Evolutionary conservation across 2,113 vertebrate genomes (phyloP).

Genomic region (Machaerirhynchus nigripectus): DNA sequence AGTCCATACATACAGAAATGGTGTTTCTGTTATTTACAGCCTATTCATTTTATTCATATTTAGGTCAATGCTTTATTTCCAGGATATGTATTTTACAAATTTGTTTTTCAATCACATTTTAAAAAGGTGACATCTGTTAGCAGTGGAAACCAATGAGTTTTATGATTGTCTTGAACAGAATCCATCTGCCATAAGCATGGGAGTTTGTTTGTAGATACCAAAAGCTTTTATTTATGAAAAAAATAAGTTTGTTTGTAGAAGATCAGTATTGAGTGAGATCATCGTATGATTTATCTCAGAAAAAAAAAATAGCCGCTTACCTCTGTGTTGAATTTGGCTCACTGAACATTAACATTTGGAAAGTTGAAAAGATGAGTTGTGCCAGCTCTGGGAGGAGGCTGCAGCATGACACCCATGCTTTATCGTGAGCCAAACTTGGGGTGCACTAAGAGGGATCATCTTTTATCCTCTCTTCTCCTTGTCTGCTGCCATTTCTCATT

Average conservation of each 20-base stretch:
- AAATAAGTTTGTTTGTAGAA: background rate
- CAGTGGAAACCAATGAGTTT: background rate
- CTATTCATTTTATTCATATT: background rate
- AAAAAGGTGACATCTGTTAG: background rate
- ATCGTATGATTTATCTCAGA: background rate
- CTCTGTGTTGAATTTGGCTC: background rate
- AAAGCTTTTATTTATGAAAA: background rate
- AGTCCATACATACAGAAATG: background rate
- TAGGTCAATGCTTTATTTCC: background rate
- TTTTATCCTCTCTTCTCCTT: background rate
- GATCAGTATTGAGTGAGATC: background rate
- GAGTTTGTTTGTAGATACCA: background rate
- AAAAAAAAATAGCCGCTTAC: background rate
- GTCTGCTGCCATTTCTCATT: background rate
- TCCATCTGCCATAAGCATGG: background rate
- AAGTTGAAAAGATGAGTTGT: background rate
- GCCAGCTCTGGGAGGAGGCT: background rate
- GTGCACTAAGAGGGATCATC: background rate
- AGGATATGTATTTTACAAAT: background rate
- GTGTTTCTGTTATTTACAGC: background rate
- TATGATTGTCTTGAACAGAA: background rate
- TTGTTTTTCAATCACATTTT: background rate
- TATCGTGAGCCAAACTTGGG: background rate
- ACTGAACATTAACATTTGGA: background rate
- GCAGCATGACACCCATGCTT: fast-evolving